Percentiles rank a stretch among this genome's conserved stretches.
phyloP scores from a whole-genome alignment of 2,113 vertebrate genomes.

The Amphilophus citrinellus region DNA sequence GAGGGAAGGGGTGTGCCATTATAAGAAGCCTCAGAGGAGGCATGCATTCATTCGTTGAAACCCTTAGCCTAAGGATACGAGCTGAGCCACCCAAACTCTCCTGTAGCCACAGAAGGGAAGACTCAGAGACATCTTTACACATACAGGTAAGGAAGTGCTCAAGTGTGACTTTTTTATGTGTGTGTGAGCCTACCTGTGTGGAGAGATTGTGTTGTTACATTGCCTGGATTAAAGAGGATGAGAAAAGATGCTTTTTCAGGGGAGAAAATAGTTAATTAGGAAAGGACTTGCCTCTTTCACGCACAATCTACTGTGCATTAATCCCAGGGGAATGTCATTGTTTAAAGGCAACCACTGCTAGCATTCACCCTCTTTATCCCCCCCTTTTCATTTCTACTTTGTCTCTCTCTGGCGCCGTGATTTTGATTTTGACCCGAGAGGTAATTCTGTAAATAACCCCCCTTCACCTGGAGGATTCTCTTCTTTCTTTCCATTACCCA shows the following conservation, averaged over 20 bases:
- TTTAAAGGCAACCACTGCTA: background rate
- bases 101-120: conserved; percentile 48
- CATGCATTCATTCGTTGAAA: conserved; percentile 78
- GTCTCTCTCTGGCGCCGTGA: conserved; percentile 4
- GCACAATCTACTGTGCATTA: conserved; percentile 3
- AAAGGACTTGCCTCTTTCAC: conserved; percentile 13
- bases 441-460: conserved; percentile 41
- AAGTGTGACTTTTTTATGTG: background rate
- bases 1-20: conserved; percentile 81
- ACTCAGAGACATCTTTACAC: conserved; percentile 47
- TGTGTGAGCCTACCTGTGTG: conserved; percentile 38
- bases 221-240: background rate
- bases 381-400: conserved; percentile 7
- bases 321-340: conserved; percentile 20
- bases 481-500: conserved; percentile 67
- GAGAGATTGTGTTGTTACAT: background rate
- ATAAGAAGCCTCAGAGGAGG: conserved; percentile 84
- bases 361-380: background rate
- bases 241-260: background rate
- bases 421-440: conserved; percentile 34
- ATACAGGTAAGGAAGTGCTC: conserved; percentile 73
- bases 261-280: conserved; percentile 21
- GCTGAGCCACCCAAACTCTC: conserved; percentile 61
- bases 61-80: conserved; percentile 78
- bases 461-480: conserved; percentile 19